Evolutionary conservation across 2,888 invertebrate species (phyloP), one percentile per base, ranked within the genome.

Genomic region (Abrostola triplasia): DNA sequence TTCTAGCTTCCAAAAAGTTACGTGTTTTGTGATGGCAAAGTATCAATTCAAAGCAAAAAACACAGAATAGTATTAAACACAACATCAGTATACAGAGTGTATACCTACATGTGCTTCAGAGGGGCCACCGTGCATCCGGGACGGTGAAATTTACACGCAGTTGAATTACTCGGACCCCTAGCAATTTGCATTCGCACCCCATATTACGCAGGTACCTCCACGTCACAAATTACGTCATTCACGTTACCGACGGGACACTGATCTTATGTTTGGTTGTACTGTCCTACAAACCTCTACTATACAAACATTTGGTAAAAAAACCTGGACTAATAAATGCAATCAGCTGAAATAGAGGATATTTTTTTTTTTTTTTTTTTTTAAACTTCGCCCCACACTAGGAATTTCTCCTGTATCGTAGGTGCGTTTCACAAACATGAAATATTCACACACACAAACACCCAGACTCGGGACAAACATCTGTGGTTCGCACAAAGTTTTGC

Each of bases 61-160:
- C 24, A 4, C 24, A 24, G 1, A 24, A 24, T 52, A 47, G 68
- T 57, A 62, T 64, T 71, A 4, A 84, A 81, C 59, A 1, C 36
- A 1, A 6, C 5, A 13, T 57, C 64, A 50, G 48, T 61, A 59
- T 24, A 11, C 24, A 5, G 48, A 77, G 12, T 58, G 37, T 50
- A 37, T 40, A 47, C 12, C 66, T 58, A 57, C 66, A 76, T 65
- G 60, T 55, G 44, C 52, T 67, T 58, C 70, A 56, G 41, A 57
- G 69, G 73, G 74, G 66, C 51, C 52, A 38, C 51, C 24, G 36
- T 50, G 63, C 56, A 59, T 63, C 48, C 76, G 56, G 77, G 65
- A 56, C 64, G 48, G 65, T 40, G 64, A 75, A 81, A 81, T 82
- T 82, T 80, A 82, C 83, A 81, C 75, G 68, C 71, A 64, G 75